Conservation (phyloP, 1,140 invertebrate genomes). For the Mesaphorura yosii region DNA sequence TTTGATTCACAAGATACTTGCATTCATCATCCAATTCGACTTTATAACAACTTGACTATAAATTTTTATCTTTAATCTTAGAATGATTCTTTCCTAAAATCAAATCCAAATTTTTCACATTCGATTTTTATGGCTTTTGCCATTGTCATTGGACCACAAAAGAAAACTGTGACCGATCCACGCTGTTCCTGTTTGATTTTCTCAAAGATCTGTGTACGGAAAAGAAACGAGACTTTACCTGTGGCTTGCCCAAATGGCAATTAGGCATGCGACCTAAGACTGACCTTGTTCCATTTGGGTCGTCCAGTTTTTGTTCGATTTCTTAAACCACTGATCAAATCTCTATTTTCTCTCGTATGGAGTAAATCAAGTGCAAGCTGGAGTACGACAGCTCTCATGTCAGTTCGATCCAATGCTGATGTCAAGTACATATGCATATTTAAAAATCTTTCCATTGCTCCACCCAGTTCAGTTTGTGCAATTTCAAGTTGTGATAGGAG, state of each 20-base stretch:
- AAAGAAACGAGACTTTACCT: conserved; percentile 29
- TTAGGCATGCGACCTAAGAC: too few relatives aligned
- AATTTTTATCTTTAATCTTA: too few relatives aligned
- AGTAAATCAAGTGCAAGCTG: conserved; percentile 82
- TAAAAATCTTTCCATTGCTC: conserved; percentile 72
- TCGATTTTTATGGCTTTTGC: conserved; percentile 66
- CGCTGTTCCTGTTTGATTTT: conserved; percentile 70
- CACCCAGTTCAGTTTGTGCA: conserved; percentile 76
- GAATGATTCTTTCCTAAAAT: conserved; percentile 84
- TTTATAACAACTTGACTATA: too few relatives aligned
- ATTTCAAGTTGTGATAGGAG: conserved; percentile 83
- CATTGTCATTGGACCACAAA: conserved; percentile 80
- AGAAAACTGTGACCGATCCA: conserved; percentile 89
- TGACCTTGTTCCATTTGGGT: conserved; percentile 79
- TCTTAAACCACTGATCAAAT: conserved; percentile 84
- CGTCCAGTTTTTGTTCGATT: conserved; percentile 83
- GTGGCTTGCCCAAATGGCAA: background rate
- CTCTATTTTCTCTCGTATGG: conserved; percentile 82
- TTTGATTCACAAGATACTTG: too few relatives aligned
- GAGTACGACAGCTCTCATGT: conserved; percentile 87
- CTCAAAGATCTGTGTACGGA: conserved; percentile 64
- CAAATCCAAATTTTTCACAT: conserved; percentile 80
- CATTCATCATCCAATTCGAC: too few relatives aligned
- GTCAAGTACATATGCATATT: conserved; percentile 99
- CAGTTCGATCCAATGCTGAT: conserved; percentile 74